Conservation (phyloP, 92 coral and sea anemone species). For the Ricordea florida region DNA sequence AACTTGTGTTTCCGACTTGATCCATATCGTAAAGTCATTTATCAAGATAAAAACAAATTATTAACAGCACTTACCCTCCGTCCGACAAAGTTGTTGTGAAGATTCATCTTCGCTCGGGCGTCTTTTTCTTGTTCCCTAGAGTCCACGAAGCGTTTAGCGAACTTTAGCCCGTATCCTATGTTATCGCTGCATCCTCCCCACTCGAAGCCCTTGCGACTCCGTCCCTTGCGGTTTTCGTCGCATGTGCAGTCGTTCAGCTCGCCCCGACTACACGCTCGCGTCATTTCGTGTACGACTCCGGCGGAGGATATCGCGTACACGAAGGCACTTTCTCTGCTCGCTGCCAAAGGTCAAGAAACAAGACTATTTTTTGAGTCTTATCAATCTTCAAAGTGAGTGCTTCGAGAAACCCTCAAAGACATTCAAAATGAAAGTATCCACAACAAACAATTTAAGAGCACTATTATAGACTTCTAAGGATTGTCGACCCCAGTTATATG, state of each 20-base stretch:
- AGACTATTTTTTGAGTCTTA: not conserved
- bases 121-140: constrained; percentile 91
- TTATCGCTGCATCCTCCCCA: constrained; percentile 99
- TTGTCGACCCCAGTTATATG: too few species aligned
- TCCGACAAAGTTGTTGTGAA: constrained; percentile 96
- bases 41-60: not conserved
- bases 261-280: constrained; percentile 94
- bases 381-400: not conserved
- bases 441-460: too few species aligned
- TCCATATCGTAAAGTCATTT: too few species aligned
- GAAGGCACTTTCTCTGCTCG: constrained; percentile 94
- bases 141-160: constrained; percentile 92
- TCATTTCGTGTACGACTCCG: constrained; percentile 96
- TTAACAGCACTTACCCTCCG: constrained; percentile 81
- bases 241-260: constrained; percentile 91
- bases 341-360: constrained; percentile 34
- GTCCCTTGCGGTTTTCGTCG: constrained; percentile 58
- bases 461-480: too few species aligned
- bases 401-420: constrained; percentile 18
- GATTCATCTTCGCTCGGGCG: constrained; percentile 91
- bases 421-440: constrained; percentile 1
- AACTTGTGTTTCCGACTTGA: too few species aligned
- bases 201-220: constrained; percentile 84
- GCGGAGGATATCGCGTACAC: constrained; percentile 96
- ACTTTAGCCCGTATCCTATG: constrained; percentile 81